A percentile compares a stretch with the other conserved stretches of the same genome.
phyloP scores from a whole-genome alignment of 2,888 invertebrate genomes.

The Drosophila borealis region DNA sequence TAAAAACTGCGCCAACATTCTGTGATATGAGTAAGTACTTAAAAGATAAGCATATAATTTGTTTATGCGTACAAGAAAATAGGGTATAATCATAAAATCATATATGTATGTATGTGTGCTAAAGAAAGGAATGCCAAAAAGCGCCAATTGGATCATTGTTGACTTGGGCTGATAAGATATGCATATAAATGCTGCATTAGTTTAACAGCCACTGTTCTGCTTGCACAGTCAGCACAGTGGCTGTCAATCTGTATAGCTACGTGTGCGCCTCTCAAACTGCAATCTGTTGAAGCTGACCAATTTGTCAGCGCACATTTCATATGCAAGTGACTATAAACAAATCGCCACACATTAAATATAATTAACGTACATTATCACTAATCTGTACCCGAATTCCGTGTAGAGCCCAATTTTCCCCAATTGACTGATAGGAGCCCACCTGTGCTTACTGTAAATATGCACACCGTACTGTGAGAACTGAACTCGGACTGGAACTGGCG shows the following conservation, averaged over 20 bases:
- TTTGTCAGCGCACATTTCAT: constrained; percentile 27
- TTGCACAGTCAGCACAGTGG: background rate
- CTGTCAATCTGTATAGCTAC: constrained; percentile 19
- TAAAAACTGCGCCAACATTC: background rate
- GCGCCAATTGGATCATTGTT: constrained; percentile 12
- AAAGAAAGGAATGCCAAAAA: background rate
- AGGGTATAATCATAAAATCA: background rate
- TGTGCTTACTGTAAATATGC: constrained; percentile 5
- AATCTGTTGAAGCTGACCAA: background rate
- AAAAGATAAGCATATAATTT: background rate
- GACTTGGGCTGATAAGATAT: constrained; percentile 23
- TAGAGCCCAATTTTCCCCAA: background rate
- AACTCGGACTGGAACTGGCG: background rate
- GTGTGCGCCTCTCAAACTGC: constrained; percentile 10
- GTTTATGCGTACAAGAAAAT: too few relatives aligned
- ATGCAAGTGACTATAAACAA: constrained; percentile 28
- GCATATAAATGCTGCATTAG: constrained; percentile 3
- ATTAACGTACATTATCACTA: constrained; percentile 13
- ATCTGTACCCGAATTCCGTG: constrained; percentile 28
- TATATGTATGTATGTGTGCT: background rate
- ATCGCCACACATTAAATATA: constrained; percentile 28
- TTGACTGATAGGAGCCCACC: constrained; percentile 7
- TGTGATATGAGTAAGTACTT: background rate
- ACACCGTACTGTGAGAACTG: constrained; percentile 16
- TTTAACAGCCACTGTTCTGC: constrained; percentile 34